phyloP scores from a whole-genome alignment of 2,888 invertebrate genomes.

The Orchestes rusci region DNA sequence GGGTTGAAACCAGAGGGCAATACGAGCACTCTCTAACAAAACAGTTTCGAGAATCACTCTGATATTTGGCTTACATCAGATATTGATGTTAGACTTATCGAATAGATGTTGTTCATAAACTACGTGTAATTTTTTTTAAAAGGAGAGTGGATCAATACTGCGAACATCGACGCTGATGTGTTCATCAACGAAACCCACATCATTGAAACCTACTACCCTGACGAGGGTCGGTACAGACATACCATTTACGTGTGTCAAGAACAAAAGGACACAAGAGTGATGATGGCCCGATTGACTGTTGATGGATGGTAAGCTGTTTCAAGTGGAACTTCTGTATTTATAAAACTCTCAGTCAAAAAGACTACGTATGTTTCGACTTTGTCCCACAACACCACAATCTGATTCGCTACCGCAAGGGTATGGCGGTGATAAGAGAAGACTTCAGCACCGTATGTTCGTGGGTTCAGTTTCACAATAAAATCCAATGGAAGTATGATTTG shows the following conservation, averaged over 20 bases:
- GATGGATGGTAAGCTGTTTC: conserved; percentile 69
- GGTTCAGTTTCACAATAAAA: conserved; percentile 82
- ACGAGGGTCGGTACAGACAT: conserved; percentile 77
- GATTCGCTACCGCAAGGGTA: conserved; percentile 80
- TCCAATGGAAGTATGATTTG: conserved; percentile 81
- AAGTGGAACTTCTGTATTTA: neutral
- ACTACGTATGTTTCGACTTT: conserved; percentile 95
- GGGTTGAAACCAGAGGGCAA: too few relatives aligned
- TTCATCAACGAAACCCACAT: conserved; percentile 94
- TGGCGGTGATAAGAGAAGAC: conserved; percentile 83
- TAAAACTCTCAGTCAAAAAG: conserved; percentile 70
- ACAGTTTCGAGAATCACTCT: too few relatives aligned
- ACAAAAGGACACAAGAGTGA: conserved; percentile 80
- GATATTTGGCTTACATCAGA: too few relatives aligned
- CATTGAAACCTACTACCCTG: conserved; percentile 91
- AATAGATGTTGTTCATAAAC: too few relatives aligned
- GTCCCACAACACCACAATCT: conserved; percentile 93
- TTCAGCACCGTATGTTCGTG: conserved; percentile 92
- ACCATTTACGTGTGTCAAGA: conserved; percentile 94
- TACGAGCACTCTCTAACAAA: too few relatives aligned
- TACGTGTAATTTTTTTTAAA: too few relatives aligned
- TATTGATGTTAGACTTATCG: too few relatives aligned
- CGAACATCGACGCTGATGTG: conserved; percentile 92
- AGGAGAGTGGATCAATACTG: conserved; percentile 93
- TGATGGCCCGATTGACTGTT: conserved; percentile 95